phyloP scores from a whole-genome alignment of 2,113 vertebrate species.

The Meles meles region DNA sequence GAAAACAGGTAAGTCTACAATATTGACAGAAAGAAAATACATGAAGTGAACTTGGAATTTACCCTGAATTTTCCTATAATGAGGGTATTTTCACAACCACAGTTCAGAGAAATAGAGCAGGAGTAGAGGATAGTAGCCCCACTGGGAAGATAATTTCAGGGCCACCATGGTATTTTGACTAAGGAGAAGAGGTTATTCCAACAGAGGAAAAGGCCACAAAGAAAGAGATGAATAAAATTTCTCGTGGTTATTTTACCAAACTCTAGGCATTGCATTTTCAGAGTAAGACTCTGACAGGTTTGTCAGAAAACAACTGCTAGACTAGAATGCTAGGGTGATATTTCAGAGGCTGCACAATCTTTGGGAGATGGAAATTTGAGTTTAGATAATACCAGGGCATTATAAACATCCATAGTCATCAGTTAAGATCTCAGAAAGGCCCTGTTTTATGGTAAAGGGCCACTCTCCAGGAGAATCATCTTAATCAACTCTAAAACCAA shows the following conservation, averaged over 20 bases:
- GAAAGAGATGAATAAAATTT: not conserved
- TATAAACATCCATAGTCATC: not conserved
- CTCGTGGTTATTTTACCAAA: not conserved
- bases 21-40: not conserved
- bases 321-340: not conserved
- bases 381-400: not conserved
- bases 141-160: not conserved
- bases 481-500: not conserved
- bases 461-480: not conserved
- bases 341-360: not conserved
- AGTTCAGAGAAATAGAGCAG: not conserved
- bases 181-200: not conserved
- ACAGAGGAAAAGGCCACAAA: not conserved
- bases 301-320: not conserved
- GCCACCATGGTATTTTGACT: not conserved
- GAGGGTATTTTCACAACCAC: not conserved
- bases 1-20: not conserved
- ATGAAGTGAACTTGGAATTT: not conserved
- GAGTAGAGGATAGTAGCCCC: not conserved
- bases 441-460: not conserved
- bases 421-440: not conserved
- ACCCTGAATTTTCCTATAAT: not conserved
- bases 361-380: not conserved
- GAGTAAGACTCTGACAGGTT: not conserved
- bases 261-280: not conserved